These are phyloP conservation scores for Drosophila nigromelanica DNA, from an alignment of 1,140 invertebrate species.

Conservation along the genomic window DNA sequence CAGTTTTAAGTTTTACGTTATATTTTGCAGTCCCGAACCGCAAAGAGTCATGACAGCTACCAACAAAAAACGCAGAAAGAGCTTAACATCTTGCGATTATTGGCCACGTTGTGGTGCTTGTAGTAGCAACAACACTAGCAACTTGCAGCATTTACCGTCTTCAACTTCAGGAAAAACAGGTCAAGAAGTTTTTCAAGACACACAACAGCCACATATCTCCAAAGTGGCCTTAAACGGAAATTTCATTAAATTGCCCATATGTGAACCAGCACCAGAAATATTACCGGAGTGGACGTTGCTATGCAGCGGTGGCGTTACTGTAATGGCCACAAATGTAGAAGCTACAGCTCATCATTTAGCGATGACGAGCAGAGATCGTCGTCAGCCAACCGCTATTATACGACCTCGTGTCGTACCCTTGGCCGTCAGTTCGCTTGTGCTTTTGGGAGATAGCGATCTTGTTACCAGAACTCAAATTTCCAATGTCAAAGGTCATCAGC, in stretches of 20 bases:
- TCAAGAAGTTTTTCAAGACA: slow-evolving; percentile 1
- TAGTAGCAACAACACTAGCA: slow-evolving; percentile 32
- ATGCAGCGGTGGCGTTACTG: slow-evolving; percentile 56
- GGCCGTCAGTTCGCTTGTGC: slow-evolving; percentile 49
- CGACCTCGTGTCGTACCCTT: slow-evolving; percentile 51
- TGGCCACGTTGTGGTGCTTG: slow-evolving; percentile 77
- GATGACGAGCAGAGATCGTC: slow-evolving; percentile 17
- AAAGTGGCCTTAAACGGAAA: slow-evolving; percentile 54
- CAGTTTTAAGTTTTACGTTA: slow-evolving; percentile 13
- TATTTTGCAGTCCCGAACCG: slow-evolving; percentile 36
- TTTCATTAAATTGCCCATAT: slow-evolving; percentile 23
- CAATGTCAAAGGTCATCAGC: not conserved
- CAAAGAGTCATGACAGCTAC: slow-evolving; percentile 32
- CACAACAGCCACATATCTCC: slow-evolving; percentile 35
- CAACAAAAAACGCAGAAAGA: slow-evolving; percentile 58
- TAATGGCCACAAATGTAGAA: slow-evolving; percentile 2
- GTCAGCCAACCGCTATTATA: slow-evolving; percentile 44
- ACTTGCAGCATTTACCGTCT: slow-evolving; percentile 29
- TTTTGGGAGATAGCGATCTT: slow-evolving; percentile 60
- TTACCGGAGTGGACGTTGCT: slow-evolving; percentile 59
- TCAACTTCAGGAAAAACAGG: slow-evolving; percentile 5
- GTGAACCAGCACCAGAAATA: slow-evolving; percentile 5
- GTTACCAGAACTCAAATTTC: not conserved
- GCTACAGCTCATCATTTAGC: not conserved
- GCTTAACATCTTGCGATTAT: slow-evolving; percentile 66